Evolutionary conservation across 92 coral and sea anemone species (phyloP).

Genomic region (Parazoanthus atlanticus): DNA sequence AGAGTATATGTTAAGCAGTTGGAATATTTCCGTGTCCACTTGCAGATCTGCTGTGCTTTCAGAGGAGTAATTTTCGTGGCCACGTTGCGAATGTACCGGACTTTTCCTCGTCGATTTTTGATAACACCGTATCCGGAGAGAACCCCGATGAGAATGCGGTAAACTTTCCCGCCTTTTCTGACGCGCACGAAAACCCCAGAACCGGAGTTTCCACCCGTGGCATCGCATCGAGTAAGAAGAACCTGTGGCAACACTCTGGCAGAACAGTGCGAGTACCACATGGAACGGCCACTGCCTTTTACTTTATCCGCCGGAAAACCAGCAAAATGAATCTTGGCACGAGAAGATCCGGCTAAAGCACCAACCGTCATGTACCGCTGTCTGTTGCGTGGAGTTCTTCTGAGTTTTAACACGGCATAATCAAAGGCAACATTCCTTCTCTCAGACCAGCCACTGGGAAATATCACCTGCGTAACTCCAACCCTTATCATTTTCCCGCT

Average conservation of each 20-base stretch:
- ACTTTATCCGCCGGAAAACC: constrained; percentile 82
- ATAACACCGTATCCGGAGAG: constrained; percentile 63
- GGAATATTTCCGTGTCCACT: constrained; percentile 53
- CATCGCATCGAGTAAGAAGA: constrained; percentile 71
- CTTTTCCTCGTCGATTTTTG: constrained; percentile 45
- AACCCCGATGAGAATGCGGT: constrained; percentile 69
- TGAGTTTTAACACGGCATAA: constrained; percentile 72
- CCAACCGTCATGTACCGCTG: constrained; percentile 54
- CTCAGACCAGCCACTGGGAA: constrained; percentile 62
- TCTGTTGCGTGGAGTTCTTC: constrained; percentile 47
- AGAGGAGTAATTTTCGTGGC: constrained; percentile 62
- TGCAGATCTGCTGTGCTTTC: constrained; percentile 65
- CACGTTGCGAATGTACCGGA: constrained; percentile 43
- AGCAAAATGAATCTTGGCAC: constrained; percentile 62
- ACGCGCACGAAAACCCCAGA: constrained; percentile 68
- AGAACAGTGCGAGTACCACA: constrained; percentile 76
- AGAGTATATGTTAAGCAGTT: constrained; percentile 54
- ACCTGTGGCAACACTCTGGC: constrained; percentile 49
- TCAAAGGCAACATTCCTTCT: constrained; percentile 48
- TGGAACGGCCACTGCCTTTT: constrained; percentile 27
- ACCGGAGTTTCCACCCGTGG: constrained; percentile 77
- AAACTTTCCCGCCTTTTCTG: constrained; percentile 26
- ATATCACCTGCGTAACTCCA: constrained; percentile 40
- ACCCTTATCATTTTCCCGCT: constrained; percentile 64
- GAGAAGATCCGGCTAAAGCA: constrained; percentile 21